Evolutionary conservation across 1,140 invertebrate species (phyloP).

Genomic region (Drosophila kohkoa): DNA sequence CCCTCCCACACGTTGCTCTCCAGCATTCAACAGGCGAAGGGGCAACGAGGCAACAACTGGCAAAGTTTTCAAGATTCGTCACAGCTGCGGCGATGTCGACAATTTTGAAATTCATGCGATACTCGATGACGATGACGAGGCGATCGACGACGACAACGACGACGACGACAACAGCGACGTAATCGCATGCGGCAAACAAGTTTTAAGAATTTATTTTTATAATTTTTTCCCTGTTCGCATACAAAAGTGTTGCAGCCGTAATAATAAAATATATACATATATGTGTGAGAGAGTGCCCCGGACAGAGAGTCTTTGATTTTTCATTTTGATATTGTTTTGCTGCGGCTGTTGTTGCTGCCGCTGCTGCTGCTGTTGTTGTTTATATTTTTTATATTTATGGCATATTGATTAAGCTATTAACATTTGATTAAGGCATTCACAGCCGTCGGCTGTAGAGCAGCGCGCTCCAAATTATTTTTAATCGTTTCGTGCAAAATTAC

Average conservation of each 20-base stretch:
- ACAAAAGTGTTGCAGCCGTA: constrained; percentile 69
- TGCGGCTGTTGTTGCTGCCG: constrained; percentile 33
- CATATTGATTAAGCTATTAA: constrained; percentile 83
- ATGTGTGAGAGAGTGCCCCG: constrained; percentile 35
- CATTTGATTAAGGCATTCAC: constrained; percentile 81
- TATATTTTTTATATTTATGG: constrained; percentile 69
- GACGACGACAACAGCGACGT: constrained; percentile 53
- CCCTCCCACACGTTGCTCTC: constrained; percentile 50
- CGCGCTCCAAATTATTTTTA: constrained; percentile 70
- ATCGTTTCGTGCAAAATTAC: constrained; percentile 51
- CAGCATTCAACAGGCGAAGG: neutral
- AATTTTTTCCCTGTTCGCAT: constrained; percentile 67
- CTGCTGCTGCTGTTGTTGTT: constrained; percentile 30
- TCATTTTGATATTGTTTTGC: constrained; percentile 38
- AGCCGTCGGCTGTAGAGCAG: constrained; percentile 70
- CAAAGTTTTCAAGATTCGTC: constrained; percentile 63
- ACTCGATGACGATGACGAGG: constrained; percentile 54
- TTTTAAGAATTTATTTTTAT: constrained; percentile 81
- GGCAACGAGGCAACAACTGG: constrained; percentile 5
- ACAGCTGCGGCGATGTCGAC: constrained; percentile 68
- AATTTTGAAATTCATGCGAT: constrained; percentile 79
- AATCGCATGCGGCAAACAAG: constrained; percentile 81
- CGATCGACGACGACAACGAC: constrained; percentile 46
- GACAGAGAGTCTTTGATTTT: constrained; percentile 55
- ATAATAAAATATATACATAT: constrained; percentile 34